Evolutionary conservation across 2,888 invertebrate genomes (phyloP).

Genomic region (Caenorhabditis sp.): DNA sequence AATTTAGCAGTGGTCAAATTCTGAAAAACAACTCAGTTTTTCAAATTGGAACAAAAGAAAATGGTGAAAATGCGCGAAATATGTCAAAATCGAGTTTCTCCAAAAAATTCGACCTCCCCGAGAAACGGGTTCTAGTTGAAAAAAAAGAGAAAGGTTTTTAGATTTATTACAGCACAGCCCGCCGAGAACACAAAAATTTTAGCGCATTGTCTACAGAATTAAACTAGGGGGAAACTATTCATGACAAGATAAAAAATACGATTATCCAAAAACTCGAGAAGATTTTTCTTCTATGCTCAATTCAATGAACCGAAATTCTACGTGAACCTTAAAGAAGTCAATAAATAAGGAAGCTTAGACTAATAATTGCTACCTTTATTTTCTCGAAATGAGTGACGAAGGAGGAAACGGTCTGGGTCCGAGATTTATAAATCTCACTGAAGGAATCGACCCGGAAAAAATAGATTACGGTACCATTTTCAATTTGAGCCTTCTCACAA

Average conservation of each 20-base stretch:
- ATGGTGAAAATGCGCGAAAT: constrained; percentile 29
- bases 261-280: too few relatives aligned
- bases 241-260: background rate
- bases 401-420: constrained; percentile 9
- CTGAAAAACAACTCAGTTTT: background rate
- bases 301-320: too few relatives aligned
- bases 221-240: background rate
- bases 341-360: too few relatives aligned
- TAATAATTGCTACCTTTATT: background rate
- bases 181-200: constrained; percentile 12
- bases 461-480: constrained; percentile 50
- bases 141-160: constrained; percentile 13
- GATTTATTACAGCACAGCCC: constrained; percentile 24
- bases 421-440: constrained; percentile 40
- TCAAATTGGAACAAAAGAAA: background rate
- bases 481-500: background rate
- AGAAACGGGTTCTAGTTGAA: constrained; percentile 43
- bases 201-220: constrained; percentile 24
- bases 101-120: background rate
- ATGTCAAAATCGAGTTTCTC: background rate
- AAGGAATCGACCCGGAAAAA: constrained; percentile 39
- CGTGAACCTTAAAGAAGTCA: too few relatives aligned
- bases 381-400: constrained; percentile 24
- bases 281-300: too few relatives aligned
- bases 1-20: too few relatives aligned